A percentile compares a stretch with the other conserved stretches of the same genome.
Conservation (phyloP, 2,797 vertebrate genomes). For the Dendrocincla fuliginosa region DNA sequence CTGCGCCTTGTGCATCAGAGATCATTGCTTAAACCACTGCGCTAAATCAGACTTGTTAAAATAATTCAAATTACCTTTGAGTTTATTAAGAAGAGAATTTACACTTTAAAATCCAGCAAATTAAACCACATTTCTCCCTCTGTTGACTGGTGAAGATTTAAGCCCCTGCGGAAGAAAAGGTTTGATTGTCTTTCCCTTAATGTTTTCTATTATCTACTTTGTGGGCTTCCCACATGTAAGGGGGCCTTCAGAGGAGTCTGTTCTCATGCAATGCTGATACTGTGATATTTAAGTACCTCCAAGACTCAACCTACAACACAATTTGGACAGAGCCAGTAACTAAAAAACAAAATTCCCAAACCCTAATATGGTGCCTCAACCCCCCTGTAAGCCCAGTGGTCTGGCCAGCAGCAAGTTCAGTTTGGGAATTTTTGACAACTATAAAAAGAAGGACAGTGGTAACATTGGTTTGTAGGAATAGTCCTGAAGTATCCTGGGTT, state of each 20-base stretch:
- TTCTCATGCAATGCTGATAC: background rate
- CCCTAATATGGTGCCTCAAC: background rate
- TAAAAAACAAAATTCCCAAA: background rate
- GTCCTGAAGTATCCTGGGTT: background rate
- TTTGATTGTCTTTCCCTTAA: background rate
- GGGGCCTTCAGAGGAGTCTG: background rate
- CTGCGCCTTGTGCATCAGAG: background rate
- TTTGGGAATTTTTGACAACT: background rate
- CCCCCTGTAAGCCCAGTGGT: background rate
- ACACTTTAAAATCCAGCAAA: background rate
- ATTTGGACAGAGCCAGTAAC: background rate
- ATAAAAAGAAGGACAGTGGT: background rate
- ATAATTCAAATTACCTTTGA: background rate
- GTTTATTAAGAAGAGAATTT: background rate
- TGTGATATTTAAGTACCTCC: background rate
- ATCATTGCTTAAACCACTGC: background rate
- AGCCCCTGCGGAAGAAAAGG: background rate
- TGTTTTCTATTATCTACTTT: fast-evolving
- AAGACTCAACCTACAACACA: background rate
- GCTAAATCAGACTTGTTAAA: background rate
- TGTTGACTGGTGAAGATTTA: background rate
- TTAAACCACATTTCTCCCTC: background rate
- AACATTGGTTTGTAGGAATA: background rate
- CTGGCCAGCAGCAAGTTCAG: background rate
- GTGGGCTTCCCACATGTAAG: too few species aligned